Evolutionary conservation across 2,888 invertebrate genomes (phyloP).

Genomic region (Parapristionchus giblindavisi): DNA sequence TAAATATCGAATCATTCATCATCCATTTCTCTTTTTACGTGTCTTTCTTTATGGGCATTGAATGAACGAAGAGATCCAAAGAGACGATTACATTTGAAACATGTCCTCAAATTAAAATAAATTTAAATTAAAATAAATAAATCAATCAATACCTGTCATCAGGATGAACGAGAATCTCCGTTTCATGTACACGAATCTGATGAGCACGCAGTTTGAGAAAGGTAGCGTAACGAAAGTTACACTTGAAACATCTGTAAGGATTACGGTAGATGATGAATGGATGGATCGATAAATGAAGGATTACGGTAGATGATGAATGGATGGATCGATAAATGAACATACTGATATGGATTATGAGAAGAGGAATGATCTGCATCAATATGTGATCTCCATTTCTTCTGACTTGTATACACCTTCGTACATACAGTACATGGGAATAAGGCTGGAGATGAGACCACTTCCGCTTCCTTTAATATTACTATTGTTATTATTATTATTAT

Average conservation of each 20-base stretch:
- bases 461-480: not conserved
- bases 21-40: constrained; percentile 1
- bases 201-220: constrained; percentile 26
- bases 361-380: constrained; percentile 26
- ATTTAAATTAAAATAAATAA: too few species aligned
- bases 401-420: constrained; percentile 8
- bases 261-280: too few species aligned
- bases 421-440: constrained; percentile 34
- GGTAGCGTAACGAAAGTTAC: constrained; percentile 7
- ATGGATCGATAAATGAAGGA: too few species aligned
- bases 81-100: constrained; percentile 3
- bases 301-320: too few species aligned
- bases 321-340: too few species aligned
- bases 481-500: not conserved
- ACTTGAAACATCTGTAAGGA: constrained; percentile 10
- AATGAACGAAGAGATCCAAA: constrained; percentile 29
- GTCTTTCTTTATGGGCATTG: constrained; percentile 7
- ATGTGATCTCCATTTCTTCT: constrained; percentile 30
- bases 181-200: constrained; percentile 33
- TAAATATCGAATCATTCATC: not conserved
- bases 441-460: not conserved
- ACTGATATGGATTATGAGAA: constrained; percentile 20
- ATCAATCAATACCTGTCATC: constrained; percentile 23
- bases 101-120: constrained; percentile 16
- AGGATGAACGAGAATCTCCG: constrained; percentile 33